Evolutionary conservation across 2,888 invertebrate genomes (phyloP), one percentile per base, ranked within the genome.

Genomic region (Carabus problematicus): DNA sequence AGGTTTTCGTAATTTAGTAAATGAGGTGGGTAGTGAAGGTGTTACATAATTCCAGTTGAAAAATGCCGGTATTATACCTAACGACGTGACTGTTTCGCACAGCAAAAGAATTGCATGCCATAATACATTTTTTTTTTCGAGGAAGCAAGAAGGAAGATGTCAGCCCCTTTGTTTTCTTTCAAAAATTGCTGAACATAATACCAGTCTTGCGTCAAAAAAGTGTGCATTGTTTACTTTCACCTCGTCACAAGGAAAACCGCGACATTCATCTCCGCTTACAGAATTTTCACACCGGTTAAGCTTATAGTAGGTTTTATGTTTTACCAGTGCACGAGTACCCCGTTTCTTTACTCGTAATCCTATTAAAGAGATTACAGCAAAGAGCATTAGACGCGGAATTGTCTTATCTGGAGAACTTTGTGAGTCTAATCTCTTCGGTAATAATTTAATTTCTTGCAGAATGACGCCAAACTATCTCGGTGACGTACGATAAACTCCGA

Each of bases 361-460:
- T 67, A 67, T 67, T 67, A 67, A 67, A 60, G 54, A 67, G 52
- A 67, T 67, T 54, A n/a, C 67, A 67, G 67, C 54, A 67, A 67
- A 67, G 67, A 59, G 67, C 67, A 67, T 67, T 67, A 67, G 60
- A 64, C 55, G 67, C 16, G 29, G 60, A 67, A 60, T 67, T 67
- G 67, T 60, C 59, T 67, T 67, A 67, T 67, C 67, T 67, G 43
- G n/a, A 54, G 60, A 67, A 67, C 67, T 67, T 67, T 67, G 52
- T 18, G 66, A 66, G 52, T 67, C 60, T 67, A 67, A 67, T 67
- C 67, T 67, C 59, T 41, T 49, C 52, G 41, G 59, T 67, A 67
- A 59, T 67, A 67, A 67, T 66, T 66, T 66, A 66, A 66, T 66
- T 66, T 66, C 66, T 56, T 16, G 40, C 54, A 16, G 54, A 49